phyloP scores from a whole-genome alignment of 2,888 invertebrate genomes.

The Nebria salina region DNA sequence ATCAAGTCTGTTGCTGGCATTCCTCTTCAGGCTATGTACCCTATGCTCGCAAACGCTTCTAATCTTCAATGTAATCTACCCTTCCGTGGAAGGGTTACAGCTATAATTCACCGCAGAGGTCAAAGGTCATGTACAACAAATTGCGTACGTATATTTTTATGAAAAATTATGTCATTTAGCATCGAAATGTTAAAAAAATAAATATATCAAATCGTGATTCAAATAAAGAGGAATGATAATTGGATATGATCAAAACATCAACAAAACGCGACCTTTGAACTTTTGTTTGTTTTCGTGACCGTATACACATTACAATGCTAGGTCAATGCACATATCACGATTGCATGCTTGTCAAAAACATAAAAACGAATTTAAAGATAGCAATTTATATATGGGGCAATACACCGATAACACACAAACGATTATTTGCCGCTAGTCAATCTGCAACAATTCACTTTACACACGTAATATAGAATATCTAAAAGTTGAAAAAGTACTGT shows the following conservation, averaged over 20 bases:
- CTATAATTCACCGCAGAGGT: neutral
- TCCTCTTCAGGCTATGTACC: neutral
- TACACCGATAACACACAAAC: neutral
- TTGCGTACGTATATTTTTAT: neutral
- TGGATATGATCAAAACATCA: neutral
- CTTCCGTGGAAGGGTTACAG: neutral
- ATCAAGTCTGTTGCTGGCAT: neutral
- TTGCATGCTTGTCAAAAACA: neutral
- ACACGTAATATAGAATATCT: neutral
- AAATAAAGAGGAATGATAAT: neutral
- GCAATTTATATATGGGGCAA: neutral
- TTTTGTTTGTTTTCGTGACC: neutral
- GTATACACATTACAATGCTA: neutral
- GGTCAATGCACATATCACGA: neutral
- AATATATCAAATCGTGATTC: neutral
- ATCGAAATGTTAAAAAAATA: too few species aligned
- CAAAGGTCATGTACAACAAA: neutral
- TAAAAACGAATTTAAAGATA: neutral
- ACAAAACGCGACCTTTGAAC: neutral
- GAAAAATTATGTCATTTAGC: too few species aligned
- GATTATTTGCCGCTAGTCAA: neutral
- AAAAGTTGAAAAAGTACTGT: neutral
- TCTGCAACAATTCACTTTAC: neutral
- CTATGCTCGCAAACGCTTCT: neutral
- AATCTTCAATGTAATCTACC: neutral